A percentile compares a stretch with the other conserved stretches of the same genome.
Conservation (phyloP, 2,888 invertebrate genomes). For the Entomobrya proxima region DNA sequence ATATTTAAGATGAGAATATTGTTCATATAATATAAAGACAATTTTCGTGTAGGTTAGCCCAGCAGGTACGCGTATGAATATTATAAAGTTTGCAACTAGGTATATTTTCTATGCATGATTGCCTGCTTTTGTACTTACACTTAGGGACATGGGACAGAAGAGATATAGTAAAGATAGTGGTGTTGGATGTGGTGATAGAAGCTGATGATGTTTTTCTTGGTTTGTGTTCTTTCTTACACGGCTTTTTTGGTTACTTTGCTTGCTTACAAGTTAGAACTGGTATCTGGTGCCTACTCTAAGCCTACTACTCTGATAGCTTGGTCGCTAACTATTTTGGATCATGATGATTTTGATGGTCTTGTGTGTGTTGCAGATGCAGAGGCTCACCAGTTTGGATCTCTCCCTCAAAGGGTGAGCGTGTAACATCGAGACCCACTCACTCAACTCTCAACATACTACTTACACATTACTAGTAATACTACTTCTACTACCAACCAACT, state of each 20-base stretch:
- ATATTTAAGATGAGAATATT: conserved; percentile 36
- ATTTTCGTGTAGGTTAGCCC: neutral
- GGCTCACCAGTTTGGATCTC: conserved; percentile 74
- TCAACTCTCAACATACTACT: conserved; percentile 57
- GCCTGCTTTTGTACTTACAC: neutral
- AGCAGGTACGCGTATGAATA: neutral
- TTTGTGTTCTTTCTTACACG: conserved; percentile 26
- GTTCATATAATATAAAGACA: neutral
- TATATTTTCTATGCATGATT: neutral
- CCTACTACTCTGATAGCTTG: conserved; percentile 20
- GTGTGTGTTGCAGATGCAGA: conserved; percentile 72
- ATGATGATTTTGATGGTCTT: conserved; percentile 57
- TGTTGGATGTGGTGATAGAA: neutral
- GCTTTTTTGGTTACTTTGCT: conserved; percentile 33
- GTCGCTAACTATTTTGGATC: conserved; percentile 34
- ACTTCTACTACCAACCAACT: conserved; percentile 30
- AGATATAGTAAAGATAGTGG: conserved; percentile 47
- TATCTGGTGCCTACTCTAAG: conserved; percentile 3
- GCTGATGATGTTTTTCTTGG: conserved; percentile 42
- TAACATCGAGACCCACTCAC: conserved; percentile 69
- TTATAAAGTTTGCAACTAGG: neutral
- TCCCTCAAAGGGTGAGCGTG: conserved; percentile 75
- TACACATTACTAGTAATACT: conserved; percentile 58
- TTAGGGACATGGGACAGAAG: neutral
- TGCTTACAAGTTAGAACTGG: conserved; percentile 31